Percentiles rank a stretch among this genome's conserved stretches.
phyloP scores from a whole-genome alignment of 2,888 invertebrate species.

The Hedya salicella region DNA sequence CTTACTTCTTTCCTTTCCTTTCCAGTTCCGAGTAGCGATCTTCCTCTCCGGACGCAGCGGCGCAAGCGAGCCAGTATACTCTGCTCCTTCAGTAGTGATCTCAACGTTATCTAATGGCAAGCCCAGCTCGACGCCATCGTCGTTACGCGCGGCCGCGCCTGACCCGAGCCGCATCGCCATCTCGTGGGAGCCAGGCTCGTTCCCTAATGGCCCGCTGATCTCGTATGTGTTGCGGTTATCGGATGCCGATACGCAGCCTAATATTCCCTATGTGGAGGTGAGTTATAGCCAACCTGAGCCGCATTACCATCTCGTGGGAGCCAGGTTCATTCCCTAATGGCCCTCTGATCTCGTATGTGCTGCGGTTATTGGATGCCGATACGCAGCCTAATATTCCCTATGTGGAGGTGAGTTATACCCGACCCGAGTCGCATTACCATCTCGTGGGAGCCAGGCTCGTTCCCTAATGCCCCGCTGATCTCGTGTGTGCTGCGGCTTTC shows the following conservation, averaged over 20 bases:
- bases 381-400: too few relatives aligned
- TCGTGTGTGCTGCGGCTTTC: conserved; percentile 88
- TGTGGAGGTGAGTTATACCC: too few relatives aligned
- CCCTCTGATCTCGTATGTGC: conserved; percentile 86
- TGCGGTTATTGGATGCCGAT: conserved; percentile 62
- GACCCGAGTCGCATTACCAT: too few relatives aligned
- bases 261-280: conserved; percentile 88
- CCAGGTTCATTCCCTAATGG: too few relatives aligned
- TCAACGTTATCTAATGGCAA: conserved; percentile 89
- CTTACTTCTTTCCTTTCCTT: neutral
- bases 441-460: too few relatives aligned
- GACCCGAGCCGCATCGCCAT: conserved; percentile 94
- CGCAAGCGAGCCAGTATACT: conserved; percentile 89
- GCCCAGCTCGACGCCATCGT: conserved; percentile 90
- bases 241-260: conserved; percentile 78
- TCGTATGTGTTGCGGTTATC: conserved; percentile 91
- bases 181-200: conserved; percentile 94
- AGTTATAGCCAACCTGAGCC: conserved; percentile 29
- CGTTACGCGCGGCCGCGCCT: conserved; percentile 90
- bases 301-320: too few relatives aligned
- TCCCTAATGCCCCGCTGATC: too few relatives aligned
- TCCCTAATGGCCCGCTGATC: conserved; percentile 94
- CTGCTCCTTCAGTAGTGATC: conserved; percentile 90
- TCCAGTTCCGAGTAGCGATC: conserved; percentile 95
- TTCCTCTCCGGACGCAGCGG: conserved; percentile 89